Evolutionary conservation across 2,797 vertebrate species (phyloP), one percentile per base, ranked within the genome.

Genomic region (Oceanodroma leucorhoa): DNA sequence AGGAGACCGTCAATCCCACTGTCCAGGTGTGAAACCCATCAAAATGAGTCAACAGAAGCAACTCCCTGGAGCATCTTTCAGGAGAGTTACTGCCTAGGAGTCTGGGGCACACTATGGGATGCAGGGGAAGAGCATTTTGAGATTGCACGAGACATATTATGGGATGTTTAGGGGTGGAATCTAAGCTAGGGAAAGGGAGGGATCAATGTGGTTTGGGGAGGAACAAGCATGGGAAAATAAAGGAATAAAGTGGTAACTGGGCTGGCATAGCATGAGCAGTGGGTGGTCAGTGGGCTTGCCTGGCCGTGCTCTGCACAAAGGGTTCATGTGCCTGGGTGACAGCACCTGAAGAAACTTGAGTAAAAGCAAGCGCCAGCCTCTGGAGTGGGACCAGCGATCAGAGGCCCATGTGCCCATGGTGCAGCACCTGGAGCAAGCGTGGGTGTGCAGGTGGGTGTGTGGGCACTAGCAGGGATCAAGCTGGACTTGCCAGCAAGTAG

Each of bases 371-470:
- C 0, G 0, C 27, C 11, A 38, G 5, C 4, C 1, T 5, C 16
- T 57, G 38, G 4, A 27, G 43, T 10, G 29, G 6, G 14, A 48
- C 21, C 5, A 34, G 10, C 13, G 15, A 6, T n/a, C 22, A 55
- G 46, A 51, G 30, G 6, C 9, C 8, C 27, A 19, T 6, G 7
- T 48, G 40, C 16, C 6, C 0, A 0, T 24, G 24, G 24, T 24
- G 17, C 61, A 53, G 17, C 40, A 34, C 21, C 36, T 38, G 32
- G 17, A 45, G 26, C 0, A 0, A n/a, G 10, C 1, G 8, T 14
- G 30, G 7, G 7, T 54, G 12, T 45, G 27, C 21, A 48, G n/a
- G 48, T 18, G 21, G 10, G 3, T 58, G 7, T 46, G 18, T 9
- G 24, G 40, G 45, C 14, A 20, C 36, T 13, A 45, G 18, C 22